Conservation (phyloP, 2,797 vertebrate species). For the Strix occidentalis region DNA sequence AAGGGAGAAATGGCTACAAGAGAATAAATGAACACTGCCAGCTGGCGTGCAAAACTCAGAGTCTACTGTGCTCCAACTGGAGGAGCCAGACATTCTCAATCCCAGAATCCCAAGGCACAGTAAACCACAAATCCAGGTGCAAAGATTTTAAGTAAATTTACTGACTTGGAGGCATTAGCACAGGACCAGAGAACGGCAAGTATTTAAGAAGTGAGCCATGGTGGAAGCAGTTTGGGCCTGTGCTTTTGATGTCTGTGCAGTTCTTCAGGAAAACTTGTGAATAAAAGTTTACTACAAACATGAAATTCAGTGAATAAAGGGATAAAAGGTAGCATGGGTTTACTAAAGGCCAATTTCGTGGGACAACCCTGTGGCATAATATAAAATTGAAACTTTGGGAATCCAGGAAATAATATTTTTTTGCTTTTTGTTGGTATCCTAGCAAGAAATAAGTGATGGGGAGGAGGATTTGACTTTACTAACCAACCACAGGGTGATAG, state of each 20-base stretch:
- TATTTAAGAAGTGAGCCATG: not conserved
- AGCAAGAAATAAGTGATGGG: not conserved
- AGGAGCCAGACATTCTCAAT: not conserved
- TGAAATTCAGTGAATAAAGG: not conserved
- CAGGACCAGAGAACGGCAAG: not conserved
- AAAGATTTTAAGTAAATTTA: not conserved
- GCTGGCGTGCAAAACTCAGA: not conserved
- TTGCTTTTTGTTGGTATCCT: not conserved
- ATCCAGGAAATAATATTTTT: not conserved
- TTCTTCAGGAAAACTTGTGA: not conserved
- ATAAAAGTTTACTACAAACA: not conserved
- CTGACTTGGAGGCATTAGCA: not conserved
- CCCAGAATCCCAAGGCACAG: fast-evolving
- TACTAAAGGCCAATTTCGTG: not conserved
- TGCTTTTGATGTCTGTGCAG: not conserved
- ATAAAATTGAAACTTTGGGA: not conserved
- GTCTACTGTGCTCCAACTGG: not conserved
- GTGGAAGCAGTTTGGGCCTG: not conserved
- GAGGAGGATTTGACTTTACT: not conserved
- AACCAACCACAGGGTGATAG: fast-evolving
- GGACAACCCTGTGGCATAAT: not conserved
- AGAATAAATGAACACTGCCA: not conserved
- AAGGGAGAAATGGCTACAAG: not conserved
- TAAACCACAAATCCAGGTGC: not conserved
- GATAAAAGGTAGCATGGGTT: not conserved